phyloP scores from a whole-genome alignment of 2,888 invertebrate species.

The Stegana nigrithorax region DNA sequence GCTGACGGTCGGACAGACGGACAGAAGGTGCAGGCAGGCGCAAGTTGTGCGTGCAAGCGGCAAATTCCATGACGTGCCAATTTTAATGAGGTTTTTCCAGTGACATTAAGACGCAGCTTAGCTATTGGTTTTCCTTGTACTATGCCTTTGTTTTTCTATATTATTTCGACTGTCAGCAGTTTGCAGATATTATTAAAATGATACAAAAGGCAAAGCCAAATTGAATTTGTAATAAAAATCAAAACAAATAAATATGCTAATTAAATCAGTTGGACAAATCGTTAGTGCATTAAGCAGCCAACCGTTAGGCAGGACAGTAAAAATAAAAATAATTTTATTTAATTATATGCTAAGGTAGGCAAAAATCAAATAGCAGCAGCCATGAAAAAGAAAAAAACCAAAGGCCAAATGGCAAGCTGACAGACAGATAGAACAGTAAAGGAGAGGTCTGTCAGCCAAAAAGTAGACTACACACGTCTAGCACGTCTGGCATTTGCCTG shows the following conservation, averaged over 20 bases:
- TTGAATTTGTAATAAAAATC: too few relatives aligned
- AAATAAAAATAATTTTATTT: conserved; percentile 33
- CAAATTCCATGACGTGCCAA: neutral
- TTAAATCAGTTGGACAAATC: conserved; percentile 24
- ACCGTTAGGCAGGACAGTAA: conserved; percentile 1
- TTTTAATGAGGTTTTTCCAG: neutral
- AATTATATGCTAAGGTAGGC: conserved; percentile 33
- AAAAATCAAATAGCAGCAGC: neutral
- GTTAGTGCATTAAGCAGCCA: too few relatives aligned
- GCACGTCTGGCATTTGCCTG: too few relatives aligned
- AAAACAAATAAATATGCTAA: too few relatives aligned
- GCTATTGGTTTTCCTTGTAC: conserved; percentile 21
- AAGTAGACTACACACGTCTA: neutral
- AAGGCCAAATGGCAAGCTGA: neutral
- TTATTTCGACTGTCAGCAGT: conserved; percentile 11
- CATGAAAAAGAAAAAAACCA: neutral
- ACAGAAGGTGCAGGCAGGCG: neutral
- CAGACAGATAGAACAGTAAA: too few relatives aligned
- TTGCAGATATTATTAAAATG: conserved; percentile 15
- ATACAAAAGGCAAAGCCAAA: too few relatives aligned
- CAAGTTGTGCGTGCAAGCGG: too few relatives aligned
- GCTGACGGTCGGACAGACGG: too few relatives aligned
- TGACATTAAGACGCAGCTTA: conserved; percentile 1
- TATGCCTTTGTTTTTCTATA: neutral
- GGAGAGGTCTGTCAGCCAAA: too few relatives aligned